A percentile compares a stretch with the other conserved stretches of the same genome.
phyloP scores from a whole-genome alignment of 2,797 vertebrate genomes.

The Takifugu ocellatus region DNA sequence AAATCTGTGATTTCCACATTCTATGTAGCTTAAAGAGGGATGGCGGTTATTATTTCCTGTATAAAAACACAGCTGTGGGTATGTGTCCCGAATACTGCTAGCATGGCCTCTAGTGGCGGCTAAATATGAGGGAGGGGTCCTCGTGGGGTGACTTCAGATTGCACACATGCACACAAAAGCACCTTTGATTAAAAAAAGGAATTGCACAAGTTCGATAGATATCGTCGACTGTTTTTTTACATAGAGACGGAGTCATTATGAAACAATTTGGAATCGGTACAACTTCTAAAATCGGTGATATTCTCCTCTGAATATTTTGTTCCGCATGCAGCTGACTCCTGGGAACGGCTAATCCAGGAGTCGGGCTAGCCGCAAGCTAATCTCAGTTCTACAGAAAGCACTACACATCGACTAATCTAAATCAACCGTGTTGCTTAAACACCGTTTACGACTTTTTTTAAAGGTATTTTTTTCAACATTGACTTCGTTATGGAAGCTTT shows the following conservation, averaged over 20 bases:
- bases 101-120: slow-evolving; percentile 50
- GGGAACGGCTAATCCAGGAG: slow-evolving; percentile 45
- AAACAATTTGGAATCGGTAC: slow-evolving; percentile 47
- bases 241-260: slow-evolving; percentile 54
- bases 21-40: slow-evolving; percentile 59
- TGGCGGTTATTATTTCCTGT: slow-evolving; percentile 47
- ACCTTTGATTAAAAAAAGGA: slow-evolving; percentile 70
- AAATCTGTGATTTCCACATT: slow-evolving; percentile 65
- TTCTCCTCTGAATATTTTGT: slow-evolving; percentile 36
- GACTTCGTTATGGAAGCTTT: slow-evolving; percentile 44
- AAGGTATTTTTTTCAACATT: slow-evolving; percentile 56
- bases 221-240: slow-evolving; percentile 55
- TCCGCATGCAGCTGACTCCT: slow-evolving; percentile 60
- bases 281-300: slow-evolving; percentile 53
- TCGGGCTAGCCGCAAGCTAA: slow-evolving; percentile 50
- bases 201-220: slow-evolving; percentile 63
- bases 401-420: slow-evolving; percentile 69
- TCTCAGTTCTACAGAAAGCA: slow-evolving; percentile 58
- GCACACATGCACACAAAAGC: slow-evolving; percentile 75
- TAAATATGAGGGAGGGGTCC: slow-evolving; percentile 40
- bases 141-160: slow-evolving; percentile 56
- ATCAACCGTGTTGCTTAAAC: slow-evolving; percentile 62
- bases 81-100: slow-evolving; percentile 57
- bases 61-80: slow-evolving; percentile 59
- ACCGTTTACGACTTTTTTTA: slow-evolving; percentile 54